phyloP scores from a whole-genome alignment of 2,888 invertebrate genomes.

The Latrodectus elegans region DNA sequence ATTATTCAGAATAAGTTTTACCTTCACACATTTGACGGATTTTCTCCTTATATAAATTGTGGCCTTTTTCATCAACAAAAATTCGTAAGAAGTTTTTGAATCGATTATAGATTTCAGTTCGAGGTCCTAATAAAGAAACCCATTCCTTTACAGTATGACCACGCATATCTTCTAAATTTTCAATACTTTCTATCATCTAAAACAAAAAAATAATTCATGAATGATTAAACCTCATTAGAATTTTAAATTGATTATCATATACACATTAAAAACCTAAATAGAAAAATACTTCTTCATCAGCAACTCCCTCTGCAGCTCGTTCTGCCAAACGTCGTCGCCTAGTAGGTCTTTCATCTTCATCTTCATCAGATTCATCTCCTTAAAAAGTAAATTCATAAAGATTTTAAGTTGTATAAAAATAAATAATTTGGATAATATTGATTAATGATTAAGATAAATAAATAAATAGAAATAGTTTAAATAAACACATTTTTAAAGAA shows the following conservation, averaged over 20 bases:
- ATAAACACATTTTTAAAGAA: too few relatives aligned
- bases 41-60: slow-evolving; percentile 92
- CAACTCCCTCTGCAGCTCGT: slow-evolving; percentile 85
- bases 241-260: too few relatives aligned
- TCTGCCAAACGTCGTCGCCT: slow-evolving; percentile 87
- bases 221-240: background rate
- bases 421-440: too few relatives aligned
- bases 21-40: slow-evolving; percentile 94
- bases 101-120: slow-evolving; percentile 95
- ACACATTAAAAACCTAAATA: background rate
- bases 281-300: slow-evolving; percentile 81
- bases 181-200: slow-evolving; percentile 93
- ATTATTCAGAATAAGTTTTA: slow-evolving; percentile 69
- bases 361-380: slow-evolving; percentile 84
- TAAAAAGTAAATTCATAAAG: too few relatives aligned
- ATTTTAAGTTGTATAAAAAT: too few relatives aligned
- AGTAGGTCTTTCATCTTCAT: slow-evolving; percentile 82
- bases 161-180: slow-evolving; percentile 97
- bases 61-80: slow-evolving; percentile 88
- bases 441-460: too few relatives aligned
- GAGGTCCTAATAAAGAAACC: slow-evolving; percentile 95
- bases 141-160: slow-evolving; percentile 96
- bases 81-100: slow-evolving; percentile 93
- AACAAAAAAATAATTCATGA: background rate
- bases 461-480: too few relatives aligned